A percentile compares a stretch with the other conserved stretches of the same genome.
These are phyloP conservation scores for Peromyscus attwateri DNA, from an alignment of 2,797 vertebrate genomes.

Conservation along the genomic window DNA sequence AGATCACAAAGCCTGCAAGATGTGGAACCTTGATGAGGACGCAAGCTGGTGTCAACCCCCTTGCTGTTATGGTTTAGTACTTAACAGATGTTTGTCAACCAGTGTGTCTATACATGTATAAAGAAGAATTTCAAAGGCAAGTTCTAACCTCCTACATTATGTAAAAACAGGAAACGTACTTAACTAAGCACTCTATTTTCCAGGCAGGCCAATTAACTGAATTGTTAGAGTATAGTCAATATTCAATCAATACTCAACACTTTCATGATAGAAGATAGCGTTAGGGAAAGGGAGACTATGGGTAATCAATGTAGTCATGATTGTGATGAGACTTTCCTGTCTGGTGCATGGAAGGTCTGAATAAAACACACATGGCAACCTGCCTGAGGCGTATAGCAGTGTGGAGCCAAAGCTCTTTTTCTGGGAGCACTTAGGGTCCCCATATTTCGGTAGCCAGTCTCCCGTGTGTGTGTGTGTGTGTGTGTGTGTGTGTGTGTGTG, in stretches of 20 bases:
- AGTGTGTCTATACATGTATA: neutral
- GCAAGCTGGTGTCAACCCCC: neutral
- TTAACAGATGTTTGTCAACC: slow-evolving; percentile 29
- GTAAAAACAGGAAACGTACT: slow-evolving; percentile 52
- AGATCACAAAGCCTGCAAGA: neutral
- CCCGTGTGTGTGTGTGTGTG: no score
- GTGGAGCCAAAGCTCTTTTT: neutral
- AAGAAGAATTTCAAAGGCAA: neutral
- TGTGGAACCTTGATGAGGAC: neutral
- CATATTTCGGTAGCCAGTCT: neutral
- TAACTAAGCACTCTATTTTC: slow-evolving; percentile 46
- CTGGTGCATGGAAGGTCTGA: neutral
- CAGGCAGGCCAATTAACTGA: slow-evolving; percentile 32
- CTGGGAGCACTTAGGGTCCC: neutral
- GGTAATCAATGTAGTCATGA: slow-evolving; percentile 14
- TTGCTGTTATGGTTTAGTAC: neutral
- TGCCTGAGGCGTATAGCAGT: neutral
- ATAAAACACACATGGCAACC: neutral
- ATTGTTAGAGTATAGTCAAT: slow-evolving; percentile 30
- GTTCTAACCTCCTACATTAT: slow-evolving; percentile 57
- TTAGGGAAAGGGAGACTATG: slow-evolving; percentile 25
- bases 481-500: no score
- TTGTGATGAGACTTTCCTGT: neutral
- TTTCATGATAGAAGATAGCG: neutral
- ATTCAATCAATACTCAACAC: slow-evolving; percentile 23